Conservation (phyloP, 1,140 invertebrate genomes). For the Ceratitis capitata region DNA sequence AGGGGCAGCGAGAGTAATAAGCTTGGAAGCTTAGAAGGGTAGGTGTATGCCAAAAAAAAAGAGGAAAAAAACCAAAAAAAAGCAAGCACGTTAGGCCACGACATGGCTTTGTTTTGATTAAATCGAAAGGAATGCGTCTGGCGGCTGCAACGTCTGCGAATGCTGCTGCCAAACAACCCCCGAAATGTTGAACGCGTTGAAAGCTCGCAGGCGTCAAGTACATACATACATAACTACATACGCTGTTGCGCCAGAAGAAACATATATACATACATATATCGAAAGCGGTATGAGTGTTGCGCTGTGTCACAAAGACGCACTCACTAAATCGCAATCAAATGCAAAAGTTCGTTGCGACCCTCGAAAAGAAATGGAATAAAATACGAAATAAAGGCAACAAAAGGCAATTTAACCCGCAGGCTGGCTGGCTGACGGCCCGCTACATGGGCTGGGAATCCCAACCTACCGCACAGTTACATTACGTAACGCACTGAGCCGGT, state of each 20-base stretch:
- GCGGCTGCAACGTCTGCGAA: too few relatives aligned
- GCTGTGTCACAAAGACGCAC: neutral
- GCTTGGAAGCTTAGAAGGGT: neutral
- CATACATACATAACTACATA: neutral
- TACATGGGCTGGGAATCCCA: slow-evolving; percentile 46
- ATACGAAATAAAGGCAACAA: neutral
- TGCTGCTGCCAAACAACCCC: neutral
- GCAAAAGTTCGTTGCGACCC: neutral
- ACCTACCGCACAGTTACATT: slow-evolving; percentile 58
- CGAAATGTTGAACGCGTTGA: neutral
- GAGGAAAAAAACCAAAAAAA: too few relatives aligned
- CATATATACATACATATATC: neutral
- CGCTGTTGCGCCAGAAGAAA: neutral
- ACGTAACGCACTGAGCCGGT: slow-evolving; percentile 49
- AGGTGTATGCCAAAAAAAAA: slow-evolving; percentile 53
- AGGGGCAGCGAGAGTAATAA: slow-evolving; percentile 52
- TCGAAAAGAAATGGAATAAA: neutral
- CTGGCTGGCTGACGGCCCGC: too few relatives aligned
- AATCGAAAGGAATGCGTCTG: slow-evolving; percentile 6
- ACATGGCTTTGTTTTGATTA: slow-evolving; percentile 18
- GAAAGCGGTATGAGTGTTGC: neutral
- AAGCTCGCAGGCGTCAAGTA: neutral
- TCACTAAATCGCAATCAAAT: neutral
- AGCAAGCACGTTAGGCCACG: slow-evolving; percentile 47
- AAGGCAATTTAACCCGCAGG: neutral